Base-by-base conservation (phyloP, 2,888 invertebrate genomes). In the Chloroclystis v-ata region DNA sequence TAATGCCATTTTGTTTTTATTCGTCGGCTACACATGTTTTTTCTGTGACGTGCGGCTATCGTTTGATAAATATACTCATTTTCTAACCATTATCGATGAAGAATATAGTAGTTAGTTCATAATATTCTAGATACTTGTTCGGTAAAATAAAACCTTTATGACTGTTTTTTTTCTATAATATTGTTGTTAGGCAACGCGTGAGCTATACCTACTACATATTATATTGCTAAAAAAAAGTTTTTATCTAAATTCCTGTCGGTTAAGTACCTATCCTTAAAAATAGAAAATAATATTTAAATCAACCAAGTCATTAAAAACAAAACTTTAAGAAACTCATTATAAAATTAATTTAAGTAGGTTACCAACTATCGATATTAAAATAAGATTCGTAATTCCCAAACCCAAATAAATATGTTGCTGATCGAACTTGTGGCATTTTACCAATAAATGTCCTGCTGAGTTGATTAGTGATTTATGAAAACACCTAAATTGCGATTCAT, bases 1-100 rank as follows among this genome's bases (percentile, higher is more conserved):
- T 83, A 83, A 79, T 73, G 68, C 70, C 69, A 78, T 83, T 84
- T 85, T 84, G 82, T 83, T 84, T 77, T 82, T 82, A 79, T 85
- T 83, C 70, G 69, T 71, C 63, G 63, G 69, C 66, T 75, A 79
- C 79, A 79, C 72, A 64, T 76, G 72, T 78, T 78, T 76, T 75
- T 79, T 73, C 63, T 74, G 65, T 72, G 67, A 72, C 63, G 59
- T 64, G 76, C 73, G 75, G 74, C 75, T 82, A 80, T 82, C 77
- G 72, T 72, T 75, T 81, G 81, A 82, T 82, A 81, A 78, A 75
- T 75, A 72, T 52, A 66, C 67, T 52, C 47, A 54, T 56, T 53
- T 49, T 61, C 4, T 35, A 26, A 46, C 35, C 43, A 43, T 39
- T 46, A 35, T 35, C 3, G 10, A 6, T 26, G 26, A 9, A 24